Evolutionary conservation across 2,113 vertebrate species (phyloP), one percentile per base, ranked within the genome.

Genomic region (Alouatta palliata): DNA sequence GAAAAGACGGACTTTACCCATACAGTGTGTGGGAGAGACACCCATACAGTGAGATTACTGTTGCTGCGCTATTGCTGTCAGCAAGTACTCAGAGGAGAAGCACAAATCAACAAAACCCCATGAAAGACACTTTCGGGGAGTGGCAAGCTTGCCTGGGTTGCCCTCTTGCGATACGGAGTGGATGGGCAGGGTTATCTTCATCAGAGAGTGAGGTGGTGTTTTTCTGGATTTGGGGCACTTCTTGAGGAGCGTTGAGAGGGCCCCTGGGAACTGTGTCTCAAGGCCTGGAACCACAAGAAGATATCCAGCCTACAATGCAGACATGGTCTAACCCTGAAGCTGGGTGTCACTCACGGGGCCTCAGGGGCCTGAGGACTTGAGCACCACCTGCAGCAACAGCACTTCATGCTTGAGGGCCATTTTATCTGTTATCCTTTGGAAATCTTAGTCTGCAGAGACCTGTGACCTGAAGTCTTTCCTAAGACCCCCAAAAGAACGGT

Each of bases 21-120:
- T 17, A 81, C 64, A 96, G 32, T 76, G 16, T 71, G 16, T 76
- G 47, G 76, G 87, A 96, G 80, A 87, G 45, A 95, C 47, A 54
- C 70, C 93, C 87, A 87, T 40, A 40, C 47, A 61, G 40, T 77
- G 70, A 84, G 86, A 66, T 96, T 49, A 88, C 66, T 79, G 58
- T 52, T 40, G 49, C 19, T 56, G 70, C 13, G 43, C 20, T 40
- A 9, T 12, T 73, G 14, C 43, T 87, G 49, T 71, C 49, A 76
- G 7, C 49, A 94, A 77, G 56, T 37, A 27, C 83, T 80, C 56
- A 68, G 58, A 96, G 64, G 45, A 75, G 43, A 45, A 52, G 37
- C 30, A 79, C 2, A 68, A 70, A 71, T 12, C 56, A 84, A 71
- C 14, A 61, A 37, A 87, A 58, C 37, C 6, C n/a, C 20, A 0